These are phyloP conservation scores for Monochamus alternatus DNA, from an alignment of 2,888 invertebrate species.

Conservation along the genomic window DNA sequence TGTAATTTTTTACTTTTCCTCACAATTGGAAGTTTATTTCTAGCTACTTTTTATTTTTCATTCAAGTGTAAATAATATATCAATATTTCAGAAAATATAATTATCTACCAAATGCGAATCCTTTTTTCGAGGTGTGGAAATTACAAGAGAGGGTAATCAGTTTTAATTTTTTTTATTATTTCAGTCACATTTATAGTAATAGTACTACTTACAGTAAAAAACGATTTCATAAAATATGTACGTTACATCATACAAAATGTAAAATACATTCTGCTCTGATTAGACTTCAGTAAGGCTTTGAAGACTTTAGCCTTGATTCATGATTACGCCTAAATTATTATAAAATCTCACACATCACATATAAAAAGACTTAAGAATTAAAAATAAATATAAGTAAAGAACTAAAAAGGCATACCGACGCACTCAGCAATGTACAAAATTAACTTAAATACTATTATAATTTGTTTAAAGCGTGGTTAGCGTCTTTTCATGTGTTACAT, in stretches of 20 bases:
- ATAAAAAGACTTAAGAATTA: slow-evolving; percentile 46
- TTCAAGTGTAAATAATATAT: background rate
- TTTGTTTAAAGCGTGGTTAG: slow-evolving; percentile 38
- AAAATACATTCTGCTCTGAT: slow-evolving; percentile 24
- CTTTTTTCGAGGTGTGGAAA: background rate
- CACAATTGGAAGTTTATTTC: background rate
- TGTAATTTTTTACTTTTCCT: no score
- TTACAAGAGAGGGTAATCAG: background rate
- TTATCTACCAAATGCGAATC: no score
- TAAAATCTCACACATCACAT: slow-evolving; percentile 58
- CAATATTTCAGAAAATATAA: no score
- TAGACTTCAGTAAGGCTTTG: slow-evolving; percentile 45
- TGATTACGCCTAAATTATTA: slow-evolving; percentile 24
- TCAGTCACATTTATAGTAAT: slow-evolving; percentile 61
- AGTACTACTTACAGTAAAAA: slow-evolving; percentile 62
- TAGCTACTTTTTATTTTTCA: background rate
- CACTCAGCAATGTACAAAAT: slow-evolving; percentile 45
- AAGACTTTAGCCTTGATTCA: slow-evolving; percentile 36
- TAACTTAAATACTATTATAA: slow-evolving; percentile 50
- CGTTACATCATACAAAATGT: slow-evolving; percentile 47
- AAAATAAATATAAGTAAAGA: slow-evolving; percentile 49
- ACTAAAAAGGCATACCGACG: slow-evolving; percentile 46
- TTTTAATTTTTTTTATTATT: slow-evolving; percentile 48
- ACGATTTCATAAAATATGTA: slow-evolving; percentile 59
- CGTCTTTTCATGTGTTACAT: slow-evolving; percentile 49